These are phyloP conservation scores for Asarcornis scutulata DNA, from an alignment of 2,113 vertebrate species.

Conservation along the genomic window DNA sequence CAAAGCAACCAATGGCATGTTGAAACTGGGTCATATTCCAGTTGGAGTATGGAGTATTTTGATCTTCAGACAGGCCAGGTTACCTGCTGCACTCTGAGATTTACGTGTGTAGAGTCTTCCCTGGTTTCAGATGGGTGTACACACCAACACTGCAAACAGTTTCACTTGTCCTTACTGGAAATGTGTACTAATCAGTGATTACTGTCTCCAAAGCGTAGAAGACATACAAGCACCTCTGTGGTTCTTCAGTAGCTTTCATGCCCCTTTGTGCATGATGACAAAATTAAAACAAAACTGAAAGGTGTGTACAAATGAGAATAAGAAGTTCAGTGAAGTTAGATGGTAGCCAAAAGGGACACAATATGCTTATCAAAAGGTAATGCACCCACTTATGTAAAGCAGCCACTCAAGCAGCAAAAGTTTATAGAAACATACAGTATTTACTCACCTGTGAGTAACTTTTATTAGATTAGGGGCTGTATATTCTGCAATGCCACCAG, in stretches of 20 bases:
- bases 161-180: background rate
- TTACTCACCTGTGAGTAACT: conserved; percentile 92
- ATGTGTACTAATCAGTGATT: rapidly evolving
- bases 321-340: background rate
- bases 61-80: background rate
- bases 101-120: background rate
- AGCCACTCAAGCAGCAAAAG: background rate
- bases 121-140: background rate
- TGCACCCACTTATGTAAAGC: background rate
- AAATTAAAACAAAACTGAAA: background rate
- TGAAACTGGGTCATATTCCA: background rate
- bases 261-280: background rate
- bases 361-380: background rate
- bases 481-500: conserved; percentile 78
- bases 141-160: background rate
- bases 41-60: background rate
- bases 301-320: background rate
- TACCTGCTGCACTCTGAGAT: background rate
- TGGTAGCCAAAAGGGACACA: background rate
- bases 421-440: rapidly evolving
- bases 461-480: conserved; percentile 85
- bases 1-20: background rate
- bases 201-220: background rate
- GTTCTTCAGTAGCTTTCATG: background rate
- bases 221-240: background rate